Conservation (phyloP, 2,888 invertebrate species). For the Scaptomyza flava region DNA sequence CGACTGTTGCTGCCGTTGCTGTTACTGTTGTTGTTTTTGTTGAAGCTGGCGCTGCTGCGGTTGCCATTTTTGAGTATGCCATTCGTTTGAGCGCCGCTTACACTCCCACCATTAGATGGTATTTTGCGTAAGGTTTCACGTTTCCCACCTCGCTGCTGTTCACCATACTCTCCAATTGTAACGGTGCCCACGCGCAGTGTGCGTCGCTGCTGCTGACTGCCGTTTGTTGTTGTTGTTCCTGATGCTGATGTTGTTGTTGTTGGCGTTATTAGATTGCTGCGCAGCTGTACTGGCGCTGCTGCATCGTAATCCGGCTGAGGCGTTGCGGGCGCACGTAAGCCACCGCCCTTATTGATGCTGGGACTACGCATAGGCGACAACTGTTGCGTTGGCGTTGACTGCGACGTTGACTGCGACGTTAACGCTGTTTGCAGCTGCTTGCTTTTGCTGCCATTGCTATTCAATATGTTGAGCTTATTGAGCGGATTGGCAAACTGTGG, state of each 20-base stretch:
- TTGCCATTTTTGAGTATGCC: slow-evolving; percentile 43
- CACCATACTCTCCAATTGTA: slow-evolving; percentile 89
- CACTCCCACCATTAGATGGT: slow-evolving; percentile 60
- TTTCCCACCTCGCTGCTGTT: slow-evolving; percentile 69
- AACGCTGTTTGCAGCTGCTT: slow-evolving; percentile 11
- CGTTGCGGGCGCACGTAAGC: slow-evolving; percentile 72
- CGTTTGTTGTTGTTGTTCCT: slow-evolving; percentile 27
- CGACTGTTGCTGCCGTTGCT: slow-evolving; percentile 46
- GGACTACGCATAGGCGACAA: slow-evolving; percentile 60
- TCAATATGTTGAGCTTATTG: slow-evolving; percentile 31
- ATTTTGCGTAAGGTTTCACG: slow-evolving; percentile 65
- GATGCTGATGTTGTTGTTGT: slow-evolving; percentile 34
- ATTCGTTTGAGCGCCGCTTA: slow-evolving; percentile 78
- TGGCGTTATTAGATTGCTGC: slow-evolving; percentile 18
- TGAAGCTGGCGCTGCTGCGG: slow-evolving; percentile 50
- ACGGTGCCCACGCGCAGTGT: slow-evolving; percentile 87
- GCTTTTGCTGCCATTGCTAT: slow-evolving; percentile 29
- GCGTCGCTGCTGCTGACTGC: slow-evolving; percentile 81
- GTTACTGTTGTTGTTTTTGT: slow-evolving; percentile 40
- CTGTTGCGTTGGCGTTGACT: slow-evolving; percentile 25
- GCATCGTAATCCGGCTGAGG: slow-evolving; percentile 80
- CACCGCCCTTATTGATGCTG: slow-evolving; percentile 55
- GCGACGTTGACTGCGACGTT: background rate
- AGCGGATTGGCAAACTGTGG: slow-evolving; percentile 82
- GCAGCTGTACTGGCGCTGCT: slow-evolving; percentile 45